Base-by-base conservation (phyloP, 1,140 invertebrate species). In the Lepidurus arcticus region DNA sequence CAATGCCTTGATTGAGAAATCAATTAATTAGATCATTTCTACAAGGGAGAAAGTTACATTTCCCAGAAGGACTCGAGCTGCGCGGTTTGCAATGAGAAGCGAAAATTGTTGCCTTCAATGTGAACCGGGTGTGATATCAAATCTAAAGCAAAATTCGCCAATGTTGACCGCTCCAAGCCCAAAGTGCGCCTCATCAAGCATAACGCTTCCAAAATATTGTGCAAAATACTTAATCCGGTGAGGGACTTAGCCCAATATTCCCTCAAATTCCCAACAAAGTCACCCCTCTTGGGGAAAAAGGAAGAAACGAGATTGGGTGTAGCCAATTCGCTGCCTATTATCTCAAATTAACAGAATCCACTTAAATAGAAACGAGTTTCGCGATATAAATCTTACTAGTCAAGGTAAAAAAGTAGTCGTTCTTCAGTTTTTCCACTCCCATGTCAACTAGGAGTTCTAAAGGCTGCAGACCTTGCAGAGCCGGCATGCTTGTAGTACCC, bases 361-460 rank as follows among this genome's bases (percentile, higher is more conserved):
- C 24, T 9, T 78, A 21, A 34, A 5, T 21, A 8, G n/a, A 13
- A 78, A 79, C 11, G 1, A 53, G n/a, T 34, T 42, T 13, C 13
- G 13, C 44, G 43, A 53, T 16, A 1, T 6, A 42, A 2, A 21
- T n/a, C n/a, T 75, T 47, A 80, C 81, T 79, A 26, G 78, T 78
- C 24, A 81, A 80, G 13, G 80, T 80, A 42, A 78, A 78, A 42
- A 80, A 78, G 43, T 79, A 81, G 43, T 81, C 81, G 44, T 78
- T 75, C 77, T 80, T 80, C 11, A 81, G 65, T 44, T 81, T 81
- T 75, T 81, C 80, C 74, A 79, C 80, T 4, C 81, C 81, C 74
- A 81, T 80, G 43, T 81, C 81, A 44, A 81, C 77, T 1, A 81
- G 77, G 74, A 81, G 79, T 16, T 73, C 24, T 13, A 81, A 45